Percentiles rank a stretch among this genome's conserved stretches.
Conservation (phyloP, 2,113 vertebrate genomes). For the Pan paniscus region DNA sequence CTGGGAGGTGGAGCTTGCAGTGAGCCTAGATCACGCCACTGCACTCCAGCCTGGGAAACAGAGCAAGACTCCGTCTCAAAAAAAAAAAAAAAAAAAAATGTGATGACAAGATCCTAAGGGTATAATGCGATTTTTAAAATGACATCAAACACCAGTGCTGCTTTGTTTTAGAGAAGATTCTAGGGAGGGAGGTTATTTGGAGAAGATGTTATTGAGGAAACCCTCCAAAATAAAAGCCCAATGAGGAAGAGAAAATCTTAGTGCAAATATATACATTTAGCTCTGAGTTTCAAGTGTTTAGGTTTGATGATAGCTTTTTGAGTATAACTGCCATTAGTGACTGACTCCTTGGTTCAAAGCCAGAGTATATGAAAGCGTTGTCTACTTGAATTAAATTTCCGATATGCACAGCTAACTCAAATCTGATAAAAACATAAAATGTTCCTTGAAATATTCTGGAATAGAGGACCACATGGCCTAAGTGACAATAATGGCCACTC, state of each 20-base stretch:
- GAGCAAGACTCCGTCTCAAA: too few species aligned
- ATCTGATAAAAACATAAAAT: background rate
- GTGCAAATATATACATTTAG: background rate
- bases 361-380: background rate
- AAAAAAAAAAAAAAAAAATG: background rate
- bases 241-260: background rate
- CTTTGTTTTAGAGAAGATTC: background rate
- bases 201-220: background rate
- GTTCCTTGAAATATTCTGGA: background rate
- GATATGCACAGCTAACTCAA: background rate
- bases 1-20: too few species aligned
- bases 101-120: background rate
- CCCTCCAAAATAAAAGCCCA: background rate
- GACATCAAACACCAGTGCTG: background rate
- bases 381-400: conserved; percentile 19
- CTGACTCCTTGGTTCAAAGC: conserved; percentile 22
- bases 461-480: background rate
- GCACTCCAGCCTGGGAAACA: too few species aligned
- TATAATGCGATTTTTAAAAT: background rate
- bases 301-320: background rate
- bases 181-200: background rate
- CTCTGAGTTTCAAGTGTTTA: background rate
- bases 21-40: too few species aligned
- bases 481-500: too few species aligned
- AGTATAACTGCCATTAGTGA: background rate